A percentile compares a stretch with the other conserved stretches of the same genome.
Conservation (phyloP, 2,888 invertebrate species). For the Pemphredon lugubris region DNA sequence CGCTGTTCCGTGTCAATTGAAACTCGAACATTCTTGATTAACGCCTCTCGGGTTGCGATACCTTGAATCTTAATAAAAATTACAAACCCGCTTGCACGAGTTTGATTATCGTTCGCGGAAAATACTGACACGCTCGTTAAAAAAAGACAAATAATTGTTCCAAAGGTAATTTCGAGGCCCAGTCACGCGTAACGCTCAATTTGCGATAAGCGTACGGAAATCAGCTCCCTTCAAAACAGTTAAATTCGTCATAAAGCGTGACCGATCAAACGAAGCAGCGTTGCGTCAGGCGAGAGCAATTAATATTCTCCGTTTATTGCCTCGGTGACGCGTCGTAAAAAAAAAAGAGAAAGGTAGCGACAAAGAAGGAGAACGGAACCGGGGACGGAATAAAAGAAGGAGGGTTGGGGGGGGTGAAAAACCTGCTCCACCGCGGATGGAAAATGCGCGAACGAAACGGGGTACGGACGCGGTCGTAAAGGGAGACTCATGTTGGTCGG, state of each 20-base stretch:
- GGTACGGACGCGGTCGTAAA: slow-evolving; percentile 48
- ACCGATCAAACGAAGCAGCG: slow-evolving; percentile 58
- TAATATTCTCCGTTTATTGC: slow-evolving; percentile 70
- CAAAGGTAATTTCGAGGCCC: too few species aligned
- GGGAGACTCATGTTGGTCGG: slow-evolving; percentile 44
- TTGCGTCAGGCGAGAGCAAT: slow-evolving; percentile 60
- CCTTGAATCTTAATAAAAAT: too few species aligned
- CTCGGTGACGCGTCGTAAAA: slow-evolving; percentile 31
- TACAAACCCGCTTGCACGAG: too few species aligned
- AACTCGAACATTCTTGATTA: too few species aligned
- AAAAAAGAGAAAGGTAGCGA: slow-evolving; percentile 41
- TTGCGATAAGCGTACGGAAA: too few species aligned
- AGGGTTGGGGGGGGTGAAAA: slow-evolving; percentile 30
- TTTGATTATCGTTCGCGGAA: too few species aligned
- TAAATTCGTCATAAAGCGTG: slow-evolving; percentile 46
- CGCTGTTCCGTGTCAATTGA: slow-evolving; percentile 67
- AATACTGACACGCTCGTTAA: too few species aligned
- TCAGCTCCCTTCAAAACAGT: too few species aligned
- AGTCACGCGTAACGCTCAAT: too few species aligned
- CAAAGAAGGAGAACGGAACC: slow-evolving; percentile 15
- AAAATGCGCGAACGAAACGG: slow-evolving; percentile 38
- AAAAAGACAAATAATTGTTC: too few species aligned
- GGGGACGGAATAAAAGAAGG: slow-evolving; percentile 12
- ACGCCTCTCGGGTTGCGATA: too few species aligned
- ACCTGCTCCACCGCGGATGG: slow-evolving; percentile 27